Evolutionary conservation across 1,140 invertebrate species (phyloP).

Genomic region (Luehdorfia chinensis): DNA sequence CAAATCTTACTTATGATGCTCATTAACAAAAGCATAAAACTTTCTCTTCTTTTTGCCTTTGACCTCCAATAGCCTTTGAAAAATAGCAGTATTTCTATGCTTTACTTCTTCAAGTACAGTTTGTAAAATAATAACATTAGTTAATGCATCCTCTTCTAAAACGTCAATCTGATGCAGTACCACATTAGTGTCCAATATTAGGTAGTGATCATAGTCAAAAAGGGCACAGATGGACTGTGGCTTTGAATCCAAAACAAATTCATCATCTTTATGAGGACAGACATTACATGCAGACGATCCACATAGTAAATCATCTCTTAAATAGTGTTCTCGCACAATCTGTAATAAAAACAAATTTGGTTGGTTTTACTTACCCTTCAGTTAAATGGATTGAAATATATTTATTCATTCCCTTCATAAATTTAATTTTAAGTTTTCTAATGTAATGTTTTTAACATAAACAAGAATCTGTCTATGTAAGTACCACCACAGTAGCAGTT

Average conservation of each 20-base stretch:
- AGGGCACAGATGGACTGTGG: conserved; percentile 80
- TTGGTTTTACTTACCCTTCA: too few species aligned
- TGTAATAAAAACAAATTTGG: too few species aligned
- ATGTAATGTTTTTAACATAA: too few species aligned
- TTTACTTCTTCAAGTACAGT: conserved; percentile 97
- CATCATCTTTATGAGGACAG: conserved; percentile 81
- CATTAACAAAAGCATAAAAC: conserved; percentile 96
- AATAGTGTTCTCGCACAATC: conserved; percentile 96
- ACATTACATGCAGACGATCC: conserved; percentile 86
- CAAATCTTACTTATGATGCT: conserved; percentile 91
- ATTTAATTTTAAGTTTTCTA: too few species aligned
- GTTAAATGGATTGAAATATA: too few species aligned
- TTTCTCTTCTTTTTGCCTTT: conserved; percentile 87
- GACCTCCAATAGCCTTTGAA: conserved; percentile 91
- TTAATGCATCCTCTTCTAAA: conserved; percentile 87
- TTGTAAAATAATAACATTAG: conserved; percentile 94
- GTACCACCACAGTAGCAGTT: too few species aligned
- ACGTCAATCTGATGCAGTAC: conserved; percentile 96
- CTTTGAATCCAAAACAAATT: conserved; percentile 78
- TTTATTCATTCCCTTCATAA: too few species aligned
- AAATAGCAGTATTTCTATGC: conserved; percentile 91
- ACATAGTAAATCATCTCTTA: conserved; percentile 96
- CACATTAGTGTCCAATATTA: conserved; percentile 96
- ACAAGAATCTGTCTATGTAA: too few species aligned
- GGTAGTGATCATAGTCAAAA: conserved; percentile 85